phyloP scores from a whole-genome alignment of 2,888 invertebrate species.

The Spicauda simplicius region DNA sequence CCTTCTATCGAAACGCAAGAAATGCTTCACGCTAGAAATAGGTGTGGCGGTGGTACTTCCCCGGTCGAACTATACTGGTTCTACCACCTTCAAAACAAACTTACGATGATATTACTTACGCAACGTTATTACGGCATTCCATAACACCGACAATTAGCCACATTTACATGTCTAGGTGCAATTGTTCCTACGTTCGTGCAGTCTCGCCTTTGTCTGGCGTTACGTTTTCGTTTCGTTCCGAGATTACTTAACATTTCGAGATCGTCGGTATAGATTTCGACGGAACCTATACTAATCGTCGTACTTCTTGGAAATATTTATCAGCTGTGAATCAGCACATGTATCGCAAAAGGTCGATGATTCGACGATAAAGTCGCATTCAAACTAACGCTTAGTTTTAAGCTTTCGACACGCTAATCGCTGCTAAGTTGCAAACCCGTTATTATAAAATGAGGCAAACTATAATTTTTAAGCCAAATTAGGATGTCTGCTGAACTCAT shows the following conservation, averaged over 20 bases:
- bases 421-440: too few species aligned
- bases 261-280: slow-evolving; percentile 29
- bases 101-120: too few species aligned
- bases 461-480: too few species aligned
- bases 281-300: slow-evolving; percentile 17
- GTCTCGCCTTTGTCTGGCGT: slow-evolving; percentile 63
- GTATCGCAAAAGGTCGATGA: slow-evolving; percentile 10
- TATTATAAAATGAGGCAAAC: too few species aligned
- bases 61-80: too few species aligned
- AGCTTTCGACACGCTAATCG: too few species aligned
- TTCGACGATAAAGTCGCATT: slow-evolving; percentile 1
- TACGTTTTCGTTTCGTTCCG: slow-evolving; percentile 40
- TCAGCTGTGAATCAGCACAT: slow-evolving; percentile 54
- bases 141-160: slow-evolving; percentile 58
- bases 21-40: too few species aligned
- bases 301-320: slow-evolving; percentile 31
- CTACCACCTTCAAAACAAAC: too few species aligned
- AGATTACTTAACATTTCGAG: slow-evolving; percentile 38
- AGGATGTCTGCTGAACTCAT: too few species aligned
- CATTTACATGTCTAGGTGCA: slow-evolving; percentile 63
- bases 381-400: background rate
- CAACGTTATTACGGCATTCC: slow-evolving; percentile 48
- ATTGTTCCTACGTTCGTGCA: slow-evolving; percentile 60
- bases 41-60: too few species aligned
- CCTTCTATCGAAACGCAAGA: too few species aligned